These are phyloP conservation scores for Argyresthia albistria DNA, from an alignment of 2,888 invertebrate species.

Conservation along the genomic window DNA sequence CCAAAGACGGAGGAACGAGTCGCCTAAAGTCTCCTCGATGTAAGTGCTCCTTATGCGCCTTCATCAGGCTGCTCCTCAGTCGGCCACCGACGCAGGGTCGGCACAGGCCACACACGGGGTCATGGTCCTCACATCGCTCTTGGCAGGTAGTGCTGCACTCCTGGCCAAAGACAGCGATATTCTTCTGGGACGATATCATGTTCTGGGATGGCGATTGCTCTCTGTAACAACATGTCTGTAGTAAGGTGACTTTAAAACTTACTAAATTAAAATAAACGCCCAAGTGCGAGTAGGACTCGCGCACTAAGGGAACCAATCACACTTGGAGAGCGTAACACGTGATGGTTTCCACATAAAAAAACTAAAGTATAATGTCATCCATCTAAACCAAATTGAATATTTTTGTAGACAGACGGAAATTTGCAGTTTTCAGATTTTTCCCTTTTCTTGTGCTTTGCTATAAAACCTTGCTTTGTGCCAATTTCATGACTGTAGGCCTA, in stretches of 20 bases:
- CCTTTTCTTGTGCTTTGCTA: too few relatives aligned
- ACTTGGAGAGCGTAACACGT: too few relatives aligned
- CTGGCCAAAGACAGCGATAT: conserved; percentile 82
- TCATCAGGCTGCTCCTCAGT: conserved; percentile 71
- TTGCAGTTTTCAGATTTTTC: too few relatives aligned
- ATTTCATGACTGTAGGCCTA: too few relatives aligned
- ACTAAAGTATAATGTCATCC: too few relatives aligned
- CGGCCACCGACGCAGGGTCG: conserved; percentile 79
- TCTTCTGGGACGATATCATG: conserved; percentile 84
- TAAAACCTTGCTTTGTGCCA: too few relatives aligned
- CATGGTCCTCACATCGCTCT: conserved; percentile 71
- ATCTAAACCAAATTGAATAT: too few relatives aligned
- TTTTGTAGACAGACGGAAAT: too few relatives aligned
- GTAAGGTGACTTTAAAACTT: background rate
- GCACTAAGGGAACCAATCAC: too few relatives aligned
- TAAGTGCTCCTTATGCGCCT: conserved; percentile 85
- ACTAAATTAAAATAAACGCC: background rate
- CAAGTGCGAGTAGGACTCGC: too few relatives aligned
- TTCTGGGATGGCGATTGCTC: conserved; percentile 51
- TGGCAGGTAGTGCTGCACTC: conserved; percentile 67
- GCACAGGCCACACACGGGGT: conserved; percentile 80
- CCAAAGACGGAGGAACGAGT: conserved; percentile 84
- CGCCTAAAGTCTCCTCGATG: conserved; percentile 86
- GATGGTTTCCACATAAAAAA: too few relatives aligned
- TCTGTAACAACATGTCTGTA: conserved; percentile 30